Percentiles rank a stretch among this genome's conserved stretches.
Evolutionary conservation across 1,140 invertebrate species (phyloP).

Genomic region (Stratiolaelaps scimitus): DNA sequence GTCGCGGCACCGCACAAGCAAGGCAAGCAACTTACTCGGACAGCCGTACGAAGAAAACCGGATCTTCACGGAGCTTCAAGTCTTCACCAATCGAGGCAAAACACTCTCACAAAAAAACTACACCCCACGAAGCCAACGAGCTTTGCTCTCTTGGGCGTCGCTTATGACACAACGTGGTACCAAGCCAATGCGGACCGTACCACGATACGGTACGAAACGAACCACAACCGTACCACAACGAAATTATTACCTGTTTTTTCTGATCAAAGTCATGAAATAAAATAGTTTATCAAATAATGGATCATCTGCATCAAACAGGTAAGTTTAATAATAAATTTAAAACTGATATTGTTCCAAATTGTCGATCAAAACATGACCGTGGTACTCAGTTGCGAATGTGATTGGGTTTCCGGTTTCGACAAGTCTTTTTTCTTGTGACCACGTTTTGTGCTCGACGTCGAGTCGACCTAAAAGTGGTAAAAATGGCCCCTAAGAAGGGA

Average conservation of each 20-base stretch:
- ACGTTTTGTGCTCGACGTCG: background rate
- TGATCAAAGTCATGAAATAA: background rate
- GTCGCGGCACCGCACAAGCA: too few relatives aligned
- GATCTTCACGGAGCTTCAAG: too few relatives aligned
- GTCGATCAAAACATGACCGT: slow-evolving; percentile 39
- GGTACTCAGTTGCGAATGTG: slow-evolving; percentile 49
- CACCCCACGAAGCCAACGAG: too few relatives aligned
- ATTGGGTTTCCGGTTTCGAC: slow-evolving; percentile 26
- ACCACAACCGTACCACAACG: background rate
- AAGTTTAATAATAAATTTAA: slow-evolving; percentile 19
- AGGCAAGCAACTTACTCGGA: too few relatives aligned
- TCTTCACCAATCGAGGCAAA: too few relatives aligned
- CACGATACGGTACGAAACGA: too few relatives aligned
- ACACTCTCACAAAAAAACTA: too few relatives aligned
- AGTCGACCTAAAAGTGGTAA: slow-evolving; percentile 29
- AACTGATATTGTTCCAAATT: background rate
- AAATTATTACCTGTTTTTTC: background rate
- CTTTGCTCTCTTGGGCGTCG: too few relatives aligned
- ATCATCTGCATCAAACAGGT: background rate
- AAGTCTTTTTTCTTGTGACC: slow-evolving; percentile 15
- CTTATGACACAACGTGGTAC: too few relatives aligned
- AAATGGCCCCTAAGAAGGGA: slow-evolving; percentile 84
- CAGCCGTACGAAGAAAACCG: too few relatives aligned
- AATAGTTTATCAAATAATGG: slow-evolving; percentile 14
- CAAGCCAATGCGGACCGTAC: too few relatives aligned